These are phyloP conservation scores for Sebastes glaucus DNA, from an alignment of 2,797 vertebrate species.

Conservation along the genomic window DNA sequence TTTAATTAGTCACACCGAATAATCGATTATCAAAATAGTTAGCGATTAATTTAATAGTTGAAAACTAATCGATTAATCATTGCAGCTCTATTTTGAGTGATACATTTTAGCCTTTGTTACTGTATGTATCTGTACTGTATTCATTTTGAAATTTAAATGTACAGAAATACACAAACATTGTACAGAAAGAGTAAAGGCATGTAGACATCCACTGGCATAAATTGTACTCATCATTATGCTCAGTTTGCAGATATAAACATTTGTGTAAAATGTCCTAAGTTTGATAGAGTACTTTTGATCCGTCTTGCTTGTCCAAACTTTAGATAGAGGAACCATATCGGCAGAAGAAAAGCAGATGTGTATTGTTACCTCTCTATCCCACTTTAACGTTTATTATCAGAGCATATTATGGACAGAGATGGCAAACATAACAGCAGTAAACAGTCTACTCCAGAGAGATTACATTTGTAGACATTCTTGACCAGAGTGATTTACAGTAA, in stretches of 20 bases:
- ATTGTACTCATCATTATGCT: not conserved
- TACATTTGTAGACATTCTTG: no score
- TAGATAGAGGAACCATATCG: not conserved
- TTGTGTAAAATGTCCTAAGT: not conserved
- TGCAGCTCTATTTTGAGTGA: not conserved
- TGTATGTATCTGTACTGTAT: not conserved
- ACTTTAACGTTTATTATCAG: not conserved
- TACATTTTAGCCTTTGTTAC: not conserved
- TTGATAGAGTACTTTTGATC: not conserved
- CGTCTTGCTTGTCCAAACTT: not conserved
- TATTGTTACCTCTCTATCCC: not conserved
- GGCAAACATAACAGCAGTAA: not conserved
- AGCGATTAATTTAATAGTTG: no score
- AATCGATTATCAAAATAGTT: no score
- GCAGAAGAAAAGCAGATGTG: not conserved
- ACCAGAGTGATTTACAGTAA: not conserved
- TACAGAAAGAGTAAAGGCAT: not conserved
- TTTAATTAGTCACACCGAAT: accelerated
- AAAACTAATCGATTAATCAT: no score
- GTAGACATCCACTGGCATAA: not conserved
- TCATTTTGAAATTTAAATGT: not conserved
- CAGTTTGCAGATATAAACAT: not conserved
- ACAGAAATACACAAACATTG: not conserved
- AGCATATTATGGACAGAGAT: not conserved
- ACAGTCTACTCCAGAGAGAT: not conserved